Evolutionary conservation across 2,113 vertebrate species (phyloP), one percentile per base, ranked within the genome.

Genomic region (Takifugu flavidus): DNA sequence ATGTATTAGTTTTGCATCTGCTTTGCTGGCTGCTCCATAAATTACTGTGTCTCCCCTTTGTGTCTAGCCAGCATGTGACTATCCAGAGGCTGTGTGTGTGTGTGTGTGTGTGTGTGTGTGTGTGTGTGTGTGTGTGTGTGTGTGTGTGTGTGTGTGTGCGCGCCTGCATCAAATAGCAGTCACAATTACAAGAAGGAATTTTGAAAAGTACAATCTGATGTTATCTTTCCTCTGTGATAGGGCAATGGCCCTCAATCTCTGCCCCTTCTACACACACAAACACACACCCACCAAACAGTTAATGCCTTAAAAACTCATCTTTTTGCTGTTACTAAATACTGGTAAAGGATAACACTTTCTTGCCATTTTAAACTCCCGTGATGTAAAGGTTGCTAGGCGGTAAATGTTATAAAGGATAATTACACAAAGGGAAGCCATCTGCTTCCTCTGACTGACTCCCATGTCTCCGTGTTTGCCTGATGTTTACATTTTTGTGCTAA

Each of bases 401-500:
- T 8, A 39, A 39, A 3, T 39, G 34, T 3, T 39, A 10, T 39
- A 39, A 39, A 6, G 7, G 7, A 39, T 39, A 39, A 39, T 45
- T 45, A 45, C 44, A 45, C 12, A 45, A 15, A 14, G 44, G 44
- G 14, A 45, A 45, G 13, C 44, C 44, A 45, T 45, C 44, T 31
- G 27, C 7, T 12, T n/a, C 34, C 34, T 10, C 11, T 52, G 71
- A 84, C 85, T 63, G 65, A 14, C 29, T 31, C 29, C 57, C 72
- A 47, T 45, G 47, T n/a, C 70, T 65, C 86, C 87, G 88, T 89
- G 80, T 89, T 89, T 89, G 69, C 86, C 86, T 89, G 82, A 89
- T 91, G 90, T 91, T 90, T 90, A 90, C 81, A 88, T 90, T 83
- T 90, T 49, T 87, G 65, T 49, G 69, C 70, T 75, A 72, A 76